Evolutionary conservation across 2,113 vertebrate species (phyloP).

Genomic region (Coptodon bakossiorum): DNA sequence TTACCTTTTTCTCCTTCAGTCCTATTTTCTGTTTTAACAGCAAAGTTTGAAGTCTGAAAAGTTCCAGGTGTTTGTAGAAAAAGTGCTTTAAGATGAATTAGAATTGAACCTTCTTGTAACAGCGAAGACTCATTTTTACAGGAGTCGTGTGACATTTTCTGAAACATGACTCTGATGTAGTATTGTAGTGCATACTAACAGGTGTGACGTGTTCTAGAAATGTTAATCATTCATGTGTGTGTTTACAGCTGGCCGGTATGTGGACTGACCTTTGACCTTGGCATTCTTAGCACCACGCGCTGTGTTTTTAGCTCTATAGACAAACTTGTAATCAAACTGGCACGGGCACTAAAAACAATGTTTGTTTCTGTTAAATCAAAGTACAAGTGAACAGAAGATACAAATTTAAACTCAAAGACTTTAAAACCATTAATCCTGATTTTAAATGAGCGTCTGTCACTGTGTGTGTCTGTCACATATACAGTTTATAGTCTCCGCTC

Average conservation of each 20-base stretch:
- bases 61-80: not conserved
- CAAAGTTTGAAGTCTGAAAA: not conserved
- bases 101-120: not conserved
- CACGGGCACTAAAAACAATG: not conserved
- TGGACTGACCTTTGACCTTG: not conserved
- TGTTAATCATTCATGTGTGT: not conserved
- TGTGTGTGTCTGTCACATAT: not conserved
- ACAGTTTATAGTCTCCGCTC: not conserved
- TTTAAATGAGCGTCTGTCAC: not conserved
- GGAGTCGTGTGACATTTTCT: not conserved
- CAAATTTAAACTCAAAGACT: not conserved
- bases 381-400: not conserved
- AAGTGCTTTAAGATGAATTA: not conserved
- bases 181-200: not conserved
- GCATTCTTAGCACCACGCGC: rapidly evolving
- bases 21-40: not conserved
- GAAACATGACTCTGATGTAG: not conserved
- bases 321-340: not conserved
- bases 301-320: not conserved
- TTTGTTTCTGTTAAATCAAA: not conserved
- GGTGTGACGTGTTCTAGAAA: not conserved
- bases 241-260: not conserved
- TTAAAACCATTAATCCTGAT: not conserved
- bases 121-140: not conserved
- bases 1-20: not conserved